Evolutionary conservation across 2,888 invertebrate species (phyloP).

Genomic region (Clistopyga incitator): DNA sequence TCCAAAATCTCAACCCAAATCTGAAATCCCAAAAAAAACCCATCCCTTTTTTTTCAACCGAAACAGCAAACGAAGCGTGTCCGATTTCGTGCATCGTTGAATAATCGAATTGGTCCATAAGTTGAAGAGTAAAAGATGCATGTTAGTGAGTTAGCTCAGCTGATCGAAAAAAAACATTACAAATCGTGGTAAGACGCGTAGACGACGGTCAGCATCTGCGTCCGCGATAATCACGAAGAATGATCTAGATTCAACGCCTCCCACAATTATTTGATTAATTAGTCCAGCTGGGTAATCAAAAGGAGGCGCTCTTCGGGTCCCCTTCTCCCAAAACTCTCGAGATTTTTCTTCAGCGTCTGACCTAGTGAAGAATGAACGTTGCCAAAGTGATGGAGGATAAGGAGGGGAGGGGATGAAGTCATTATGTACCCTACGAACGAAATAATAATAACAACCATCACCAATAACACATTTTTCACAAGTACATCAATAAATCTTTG

Average conservation of each 20-base stretch:
- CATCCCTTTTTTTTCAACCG: too few species aligned
- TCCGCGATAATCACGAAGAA: too few species aligned
- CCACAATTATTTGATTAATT: neutral
- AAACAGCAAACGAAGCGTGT: too few species aligned
- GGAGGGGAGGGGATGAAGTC: neutral
- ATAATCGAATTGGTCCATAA: neutral
- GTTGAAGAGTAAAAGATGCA: conserved; percentile 18
- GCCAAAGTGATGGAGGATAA: neutral
- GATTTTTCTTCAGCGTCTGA: conserved; percentile 14
- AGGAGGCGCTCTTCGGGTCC: neutral
- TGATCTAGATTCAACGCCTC: too few species aligned
- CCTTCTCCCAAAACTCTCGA: conserved; percentile 4
- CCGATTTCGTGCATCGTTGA: too few species aligned
- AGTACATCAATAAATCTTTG: neutral
- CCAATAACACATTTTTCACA: neutral
- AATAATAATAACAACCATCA: conserved; percentile 3
- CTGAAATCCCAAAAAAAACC: too few species aligned
- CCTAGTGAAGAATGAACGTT: conserved; percentile 31
- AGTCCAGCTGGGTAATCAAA: neutral
- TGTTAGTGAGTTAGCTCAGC: conserved; percentile 60
- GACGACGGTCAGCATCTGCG: neutral
- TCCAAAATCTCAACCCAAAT: too few species aligned
- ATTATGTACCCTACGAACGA: neutral
- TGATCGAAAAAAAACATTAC: conserved; percentile 44
- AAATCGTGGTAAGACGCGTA: neutral